Evolutionary conservation across 1,140 invertebrate genomes (phyloP), one percentile per base, ranked within the genome.

Genomic region (Leptinotarsa texana): DNA sequence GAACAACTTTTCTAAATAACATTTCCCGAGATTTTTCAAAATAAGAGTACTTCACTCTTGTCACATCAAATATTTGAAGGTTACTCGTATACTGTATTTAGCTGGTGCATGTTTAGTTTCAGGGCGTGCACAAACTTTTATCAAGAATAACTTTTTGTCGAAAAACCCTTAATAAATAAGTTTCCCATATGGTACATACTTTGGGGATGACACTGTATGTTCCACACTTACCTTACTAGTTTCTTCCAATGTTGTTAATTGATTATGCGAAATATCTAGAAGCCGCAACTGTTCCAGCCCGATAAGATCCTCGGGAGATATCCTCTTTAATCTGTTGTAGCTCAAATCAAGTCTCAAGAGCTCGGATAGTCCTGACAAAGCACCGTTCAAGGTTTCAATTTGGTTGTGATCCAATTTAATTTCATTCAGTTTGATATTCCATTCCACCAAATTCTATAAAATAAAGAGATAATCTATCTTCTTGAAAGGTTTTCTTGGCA

Each of bases 231-330:
- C 94, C 90, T 93, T 92, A 73, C 93, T 93, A 48, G 92, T 92
- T 85, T 93, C 92, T 82, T 93, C 92, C 18, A 95, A 86, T 4
- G 92, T 92, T 17, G 89, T 89, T 13, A 95, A 86, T 67, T 91
- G 88, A 83, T 95, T 95, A 80, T 92, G 87, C 0, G 93, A 94
- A 17, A 95, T 86, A 83, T 95, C 93, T 6, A 95, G 86, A 18
- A 92, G 84, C 77, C 89, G 89, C 13, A 95, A 85, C 47, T 89
- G 88, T 69, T 92, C 91, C 75, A 95, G 86, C 47, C 93, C 92
- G 42, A 91, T 91, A 13, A 95, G 86, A 82, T 94, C 93, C 27
- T 92, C 91, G 0, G 91, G 90, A 1, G 90, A 89, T 66, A 94
- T 92, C 62, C 89, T 88, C 71, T 90, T 89, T 5, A 95, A 82